Evolutionary conservation across 92 coral and sea anemone species (phyloP).

Genomic region (Actinernus sp.): DNA sequence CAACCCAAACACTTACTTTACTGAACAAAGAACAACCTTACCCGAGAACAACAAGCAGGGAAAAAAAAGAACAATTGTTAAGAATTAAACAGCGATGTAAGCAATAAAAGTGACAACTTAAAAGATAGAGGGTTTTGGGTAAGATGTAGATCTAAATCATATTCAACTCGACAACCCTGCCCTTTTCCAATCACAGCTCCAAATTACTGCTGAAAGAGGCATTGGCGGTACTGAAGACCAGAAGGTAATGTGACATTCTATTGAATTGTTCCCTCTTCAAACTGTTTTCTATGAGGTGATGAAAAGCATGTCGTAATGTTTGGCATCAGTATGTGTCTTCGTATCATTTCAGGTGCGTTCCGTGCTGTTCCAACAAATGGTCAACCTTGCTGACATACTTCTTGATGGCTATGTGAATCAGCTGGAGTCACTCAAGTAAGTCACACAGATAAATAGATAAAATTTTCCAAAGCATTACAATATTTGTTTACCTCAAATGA

Average conservation of each 20-base stretch:
- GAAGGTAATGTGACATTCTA: conserved; percentile 46
- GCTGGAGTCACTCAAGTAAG: conserved; percentile 80
- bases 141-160: no score
- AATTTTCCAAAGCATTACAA: no score
- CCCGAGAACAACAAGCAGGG: no score
- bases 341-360: conserved; percentile 53
- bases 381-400: conserved; percentile 81
- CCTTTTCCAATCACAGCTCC: conserved; percentile 45
- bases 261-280: neutral
- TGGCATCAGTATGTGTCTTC: neutral
- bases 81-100: no score
- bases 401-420: conserved; percentile 88
- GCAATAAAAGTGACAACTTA: no score
- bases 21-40: no score
- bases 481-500: no score
- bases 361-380: conserved; percentile 80
- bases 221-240: conserved; percentile 78
- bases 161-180: no score
- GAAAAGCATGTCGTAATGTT: neutral
- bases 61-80: no score
- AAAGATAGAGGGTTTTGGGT: no score
- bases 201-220: conserved; percentile 76
- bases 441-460: no score
- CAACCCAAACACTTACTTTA: no score
- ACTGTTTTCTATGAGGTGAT: neutral